Base-by-base conservation (phyloP, 2,888 invertebrate genomes). In the Dolomedes plantarius region DNA sequence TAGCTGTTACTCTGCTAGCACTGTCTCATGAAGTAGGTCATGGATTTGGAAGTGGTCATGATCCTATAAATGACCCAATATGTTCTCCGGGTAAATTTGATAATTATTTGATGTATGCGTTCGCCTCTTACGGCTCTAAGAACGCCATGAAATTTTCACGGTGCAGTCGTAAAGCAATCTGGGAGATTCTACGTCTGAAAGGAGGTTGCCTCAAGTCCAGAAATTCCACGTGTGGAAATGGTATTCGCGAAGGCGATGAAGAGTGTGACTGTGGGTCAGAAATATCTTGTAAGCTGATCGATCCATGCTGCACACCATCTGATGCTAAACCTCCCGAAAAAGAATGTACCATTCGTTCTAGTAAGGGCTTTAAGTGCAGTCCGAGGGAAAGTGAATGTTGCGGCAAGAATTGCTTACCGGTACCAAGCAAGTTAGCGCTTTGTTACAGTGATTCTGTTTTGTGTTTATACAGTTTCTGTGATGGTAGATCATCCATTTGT, bases 241-340 rank as follows among this genome's bases (percentile, higher is more conserved):
- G 73, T 3, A 81, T 88, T 68, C 67, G 69, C 19, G 88, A 88
- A 62, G 78, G 41, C 1, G 19, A 11, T 1, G 87, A 88, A 78
- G 87, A 87, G 39, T 88, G 88, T 50, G 88, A 88, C 39, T 87
- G 88, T 68, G 88, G 88, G 11, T 23, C 16, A 5, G 13, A 28
- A 32, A 16, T 16, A 9, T 39, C 32, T 0, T 93, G 93, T 89
- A 90, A 90, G 68, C 28, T 95, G 95, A 95, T 96, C 96, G 91
- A 88, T 68, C 74, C 72, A 23, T 87, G 87, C 32, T 88, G 88
- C 71, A 83, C 39, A 27, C 88, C 87, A 1, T 81, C 39, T 2
- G 78, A 83, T 28, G 71, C 19, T 0, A n/a, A 39, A 19, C 41
- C 74, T 0, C 46, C 50, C 16, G 82, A 69, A 6, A 27, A 39